These are phyloP conservation scores for Diadema setosum DNA, from an alignment of 35 echinoderm and acorn worm species.

Conservation along the genomic window DNA sequence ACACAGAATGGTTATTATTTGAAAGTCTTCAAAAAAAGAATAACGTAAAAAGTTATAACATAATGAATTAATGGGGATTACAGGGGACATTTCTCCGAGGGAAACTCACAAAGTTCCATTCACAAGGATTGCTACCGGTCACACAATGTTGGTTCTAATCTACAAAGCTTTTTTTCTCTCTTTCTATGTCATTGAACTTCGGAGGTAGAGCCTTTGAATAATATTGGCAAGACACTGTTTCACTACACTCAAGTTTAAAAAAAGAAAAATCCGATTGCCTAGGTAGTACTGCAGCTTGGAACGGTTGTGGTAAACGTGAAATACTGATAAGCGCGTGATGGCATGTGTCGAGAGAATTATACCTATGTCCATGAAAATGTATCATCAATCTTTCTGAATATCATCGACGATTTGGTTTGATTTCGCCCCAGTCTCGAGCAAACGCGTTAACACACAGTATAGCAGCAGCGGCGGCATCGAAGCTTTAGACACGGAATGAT, in stretches of 20 bases:
- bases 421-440: neutral
- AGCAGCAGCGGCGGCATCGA: neutral
- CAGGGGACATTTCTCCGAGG: too few species aligned
- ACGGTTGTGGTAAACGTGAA: neutral
- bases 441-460: conserved; percentile 1
- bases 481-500: conserved; percentile 1
- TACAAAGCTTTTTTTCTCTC: too few species aligned
- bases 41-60: too few species aligned
- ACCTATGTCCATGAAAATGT: neutral
- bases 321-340: neutral
- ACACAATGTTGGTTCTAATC: neutral
- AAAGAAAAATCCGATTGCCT: too few species aligned
- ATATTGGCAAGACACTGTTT: neutral
- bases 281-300: neutral
- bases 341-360: neutral
- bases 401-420: neutral
- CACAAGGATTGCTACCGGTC: neutral
- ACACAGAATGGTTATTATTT: neutral
- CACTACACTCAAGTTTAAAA: neutral
- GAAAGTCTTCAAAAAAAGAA: too few species aligned
- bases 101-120: too few species aligned
- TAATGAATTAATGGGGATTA: too few species aligned
- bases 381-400: neutral
- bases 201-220: conserved; percentile 9
- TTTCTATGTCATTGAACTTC: neutral